These are phyloP conservation scores for Leptopilina syphax DNA, from an alignment of 2,888 invertebrate species.

Conservation along the genomic window DNA sequence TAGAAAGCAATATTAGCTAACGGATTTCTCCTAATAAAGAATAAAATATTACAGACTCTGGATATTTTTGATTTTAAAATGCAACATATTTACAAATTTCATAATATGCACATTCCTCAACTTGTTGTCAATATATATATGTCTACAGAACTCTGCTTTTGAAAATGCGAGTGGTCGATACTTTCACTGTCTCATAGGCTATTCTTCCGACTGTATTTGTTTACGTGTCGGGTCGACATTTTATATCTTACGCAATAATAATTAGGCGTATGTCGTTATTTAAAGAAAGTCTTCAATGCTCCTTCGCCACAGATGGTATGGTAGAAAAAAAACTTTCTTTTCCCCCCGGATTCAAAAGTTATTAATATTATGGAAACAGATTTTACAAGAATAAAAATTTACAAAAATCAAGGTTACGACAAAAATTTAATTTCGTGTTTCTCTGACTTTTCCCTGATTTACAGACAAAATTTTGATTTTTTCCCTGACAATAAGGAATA, in stretches of 20 bases:
- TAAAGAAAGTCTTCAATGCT: conserved; percentile 20
- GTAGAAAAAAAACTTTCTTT: conserved; percentile 32
- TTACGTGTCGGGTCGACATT: conserved; percentile 32
- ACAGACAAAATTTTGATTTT: too few species aligned
- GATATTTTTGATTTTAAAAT: too few species aligned
- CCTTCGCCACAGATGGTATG: conserved; percentile 13
- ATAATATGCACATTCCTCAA: conserved; percentile 12
- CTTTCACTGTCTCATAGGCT: conserved; percentile 24
- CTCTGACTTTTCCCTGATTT: too few species aligned
- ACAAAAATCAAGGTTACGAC: too few species aligned
- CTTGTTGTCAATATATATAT: conserved; percentile 10
- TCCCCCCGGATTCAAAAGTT: not conserved
- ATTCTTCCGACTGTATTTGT: conserved; percentile 36
- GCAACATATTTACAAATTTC: not conserved
- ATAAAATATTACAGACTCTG: too few species aligned
- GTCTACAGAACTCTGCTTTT: not conserved
- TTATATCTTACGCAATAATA: conserved; percentile 30
- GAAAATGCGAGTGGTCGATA: conserved; percentile 17
- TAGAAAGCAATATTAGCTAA: too few species aligned
- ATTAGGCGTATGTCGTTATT: conserved; percentile 26
- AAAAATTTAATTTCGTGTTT: too few species aligned
- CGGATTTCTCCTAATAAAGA: too few species aligned
- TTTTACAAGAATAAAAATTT: not conserved
- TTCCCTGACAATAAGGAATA: too few species aligned
- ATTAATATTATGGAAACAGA: not conserved